A percentile compares a stretch with the other conserved stretches of the same genome.
phyloP scores from a whole-genome alignment of 2,888 invertebrate genomes.

The Aleiodes alternator region DNA sequence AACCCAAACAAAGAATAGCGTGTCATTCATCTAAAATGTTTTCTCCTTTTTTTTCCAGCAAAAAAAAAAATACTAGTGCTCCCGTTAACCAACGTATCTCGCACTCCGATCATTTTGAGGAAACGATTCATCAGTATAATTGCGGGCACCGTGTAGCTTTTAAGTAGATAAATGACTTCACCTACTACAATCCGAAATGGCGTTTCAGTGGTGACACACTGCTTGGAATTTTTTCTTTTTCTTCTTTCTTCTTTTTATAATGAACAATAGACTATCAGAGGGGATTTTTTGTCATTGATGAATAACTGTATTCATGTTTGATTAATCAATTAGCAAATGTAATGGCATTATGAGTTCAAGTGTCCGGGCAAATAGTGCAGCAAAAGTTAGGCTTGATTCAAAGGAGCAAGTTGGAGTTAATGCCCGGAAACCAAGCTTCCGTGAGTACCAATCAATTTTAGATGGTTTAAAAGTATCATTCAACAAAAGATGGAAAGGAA shows the following conservation, averaged over 20 bases:
- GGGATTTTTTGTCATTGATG: constrained; percentile 22
- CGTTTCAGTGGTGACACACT: constrained; percentile 33
- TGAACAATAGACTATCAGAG: constrained; percentile 43
- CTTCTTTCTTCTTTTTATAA: neutral
- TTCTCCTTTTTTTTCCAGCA: constrained; percentile 9
- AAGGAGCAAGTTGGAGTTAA: constrained; percentile 5
- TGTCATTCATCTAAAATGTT: constrained; percentile 11
- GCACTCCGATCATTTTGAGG: constrained; percentile 45
- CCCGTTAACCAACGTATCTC: constrained; percentile 22
- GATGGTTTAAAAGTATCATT: constrained; percentile 60
- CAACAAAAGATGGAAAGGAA: constrained; percentile 63
- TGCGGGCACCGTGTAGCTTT: constrained; percentile 20
- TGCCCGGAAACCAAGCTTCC: constrained; percentile 46
- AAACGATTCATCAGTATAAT: constrained; percentile 47
- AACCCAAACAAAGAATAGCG: constrained; percentile 30
- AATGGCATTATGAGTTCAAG: constrained; percentile 39
- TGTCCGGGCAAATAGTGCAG: constrained; percentile 23
- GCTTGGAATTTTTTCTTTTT: constrained; percentile 10
- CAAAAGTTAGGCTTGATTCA: constrained; percentile 16
- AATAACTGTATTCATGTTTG: constrained; percentile 21
- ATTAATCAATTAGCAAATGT: constrained; percentile 12
- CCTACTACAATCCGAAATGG: constrained; percentile 29
- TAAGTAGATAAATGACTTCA: constrained; percentile 44
- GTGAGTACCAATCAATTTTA: constrained; percentile 62
- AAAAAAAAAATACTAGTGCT: constrained; percentile 1